A percentile compares a stretch with the other conserved stretches of the same genome.
Conservation (phyloP, 2,113 vertebrate genomes). For the Suncus etruscus region DNA sequence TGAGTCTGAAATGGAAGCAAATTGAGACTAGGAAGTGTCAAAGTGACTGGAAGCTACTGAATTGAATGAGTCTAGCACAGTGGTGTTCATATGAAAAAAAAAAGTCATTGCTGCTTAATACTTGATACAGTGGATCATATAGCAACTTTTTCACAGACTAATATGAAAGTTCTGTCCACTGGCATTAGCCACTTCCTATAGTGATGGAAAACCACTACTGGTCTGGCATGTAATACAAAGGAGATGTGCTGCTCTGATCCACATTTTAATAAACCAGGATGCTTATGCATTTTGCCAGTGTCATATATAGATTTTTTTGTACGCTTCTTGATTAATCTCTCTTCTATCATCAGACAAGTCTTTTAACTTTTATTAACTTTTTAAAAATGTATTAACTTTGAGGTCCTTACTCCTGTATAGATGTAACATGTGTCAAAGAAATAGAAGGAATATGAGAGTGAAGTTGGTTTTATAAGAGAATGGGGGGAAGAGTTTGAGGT, state of each 20-base stretch:
- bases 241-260: neutral
- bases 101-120: too few relatives aligned
- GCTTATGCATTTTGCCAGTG: constrained; percentile 24
- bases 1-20: constrained; percentile 17
- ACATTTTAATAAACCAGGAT: neutral
- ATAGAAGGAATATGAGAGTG: constrained; percentile 17
- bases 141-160: too few relatives aligned
- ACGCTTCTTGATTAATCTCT: neutral
- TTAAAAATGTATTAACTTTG: neutral
- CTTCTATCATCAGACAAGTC: constrained; percentile 5
- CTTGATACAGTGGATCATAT: too few relatives aligned
- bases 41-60: neutral
- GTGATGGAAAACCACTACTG: neutral
- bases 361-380: constrained; percentile 27
- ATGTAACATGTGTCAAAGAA: constrained; percentile 12
- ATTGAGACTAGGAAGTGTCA: neutral
- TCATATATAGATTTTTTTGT: neutral
- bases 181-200: too few relatives aligned
- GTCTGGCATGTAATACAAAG: neutral
- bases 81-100: too few relatives aligned
- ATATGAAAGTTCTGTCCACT: too few relatives aligned
- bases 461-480: neutral
- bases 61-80: too few relatives aligned
- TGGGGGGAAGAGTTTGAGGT: neutral
- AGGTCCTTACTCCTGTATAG: neutral